phyloP scores from a whole-genome alignment of 2,888 invertebrate genomes.

The Crossocerus cetratus region DNA sequence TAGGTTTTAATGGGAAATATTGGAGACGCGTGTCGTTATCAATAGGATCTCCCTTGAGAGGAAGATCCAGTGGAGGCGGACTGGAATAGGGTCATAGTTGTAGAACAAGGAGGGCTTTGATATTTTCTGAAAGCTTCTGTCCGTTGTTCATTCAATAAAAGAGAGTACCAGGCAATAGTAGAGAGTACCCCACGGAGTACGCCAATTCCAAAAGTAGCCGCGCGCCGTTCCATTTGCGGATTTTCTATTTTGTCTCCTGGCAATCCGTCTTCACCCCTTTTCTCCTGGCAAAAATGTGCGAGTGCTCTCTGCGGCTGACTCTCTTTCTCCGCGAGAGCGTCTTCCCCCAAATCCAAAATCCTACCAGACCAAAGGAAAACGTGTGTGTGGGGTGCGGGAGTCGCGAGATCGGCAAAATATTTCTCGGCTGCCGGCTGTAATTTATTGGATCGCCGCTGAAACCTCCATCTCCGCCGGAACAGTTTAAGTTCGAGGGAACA shows the following conservation, averaged over 20 bases:
- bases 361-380: too few relatives aligned
- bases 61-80: too few relatives aligned
- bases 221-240: slow-evolving; percentile 43
- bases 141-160: slow-evolving; percentile 41
- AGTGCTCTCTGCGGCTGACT: slow-evolving; percentile 3
- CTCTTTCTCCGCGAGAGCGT: not conserved
- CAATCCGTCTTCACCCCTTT: slow-evolving; percentile 17
- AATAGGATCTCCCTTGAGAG: too few relatives aligned
- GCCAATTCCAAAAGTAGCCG: slow-evolving; percentile 13
- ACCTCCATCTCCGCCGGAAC: slow-evolving; percentile 31
- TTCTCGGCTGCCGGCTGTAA: slow-evolving; percentile 55
- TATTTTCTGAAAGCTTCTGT: not conserved
- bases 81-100: too few relatives aligned
- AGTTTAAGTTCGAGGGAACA: slow-evolving; percentile 32
- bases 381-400: slow-evolving; percentile 5
- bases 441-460: slow-evolving; percentile 63
- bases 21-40: slow-evolving; percentile 4
- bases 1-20: too few relatives aligned
- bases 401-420: slow-evolving; percentile 52
- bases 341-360: too few relatives aligned
- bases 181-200: slow-evolving; percentile 22
- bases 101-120: too few relatives aligned
- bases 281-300: slow-evolving; percentile 1
- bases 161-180: too few relatives aligned
- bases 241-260: slow-evolving; percentile 36